Evolutionary conservation across 2,113 vertebrate species (phyloP), one percentile per base, ranked within the genome.

Genomic region (Oryzias javanicus): DNA sequence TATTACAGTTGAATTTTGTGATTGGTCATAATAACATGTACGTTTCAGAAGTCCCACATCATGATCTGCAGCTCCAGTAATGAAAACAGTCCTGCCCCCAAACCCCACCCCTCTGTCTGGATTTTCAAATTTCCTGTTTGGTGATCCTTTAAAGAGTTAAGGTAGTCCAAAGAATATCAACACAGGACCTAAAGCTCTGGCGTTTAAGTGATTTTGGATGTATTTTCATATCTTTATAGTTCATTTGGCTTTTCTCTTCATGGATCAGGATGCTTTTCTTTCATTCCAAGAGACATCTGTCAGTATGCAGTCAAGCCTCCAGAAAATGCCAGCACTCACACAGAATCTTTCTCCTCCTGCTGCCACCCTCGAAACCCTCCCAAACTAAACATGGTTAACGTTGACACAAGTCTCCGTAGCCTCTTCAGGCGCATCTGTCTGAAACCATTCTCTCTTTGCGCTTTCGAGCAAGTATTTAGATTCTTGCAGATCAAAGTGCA

Each of bases 401-500:
- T 74, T 62, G 42, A 58, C 74, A 54, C 20, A 15, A 67, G 67
- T 69, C 73, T 80, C 69, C 58, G 51, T 71, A 81, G 79, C 56
- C 79, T 70, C 70, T 76, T 87, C 66, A 72, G 67, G 27, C 1
- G 19, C 77, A 82, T 86, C 84, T 82, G 82, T 76, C 71, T 68
- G 35, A 12, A 35, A 35, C 3, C 73, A 62, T 63, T 83, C 80
- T 77, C 63, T 35, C 64, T 35, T 66, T 70, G 70, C 69, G 60
- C 76, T 72, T 88, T 82, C 76, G 80, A 88, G 82, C 62, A 80
- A 67, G 83, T 87, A 84, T 90, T 82, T 87, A 72, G 66, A 79
- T 61, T 67, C 69, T 80, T 79, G 85, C 78, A 83, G 77, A 55
- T 85, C 78, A 75, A 84, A 87, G 73, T 64, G 70, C 61, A 79